Percentiles rank a stretch among this genome's conserved stretches.
phyloP scores from a whole-genome alignment of 2,888 invertebrate species.

The Helleia helle region DNA sequence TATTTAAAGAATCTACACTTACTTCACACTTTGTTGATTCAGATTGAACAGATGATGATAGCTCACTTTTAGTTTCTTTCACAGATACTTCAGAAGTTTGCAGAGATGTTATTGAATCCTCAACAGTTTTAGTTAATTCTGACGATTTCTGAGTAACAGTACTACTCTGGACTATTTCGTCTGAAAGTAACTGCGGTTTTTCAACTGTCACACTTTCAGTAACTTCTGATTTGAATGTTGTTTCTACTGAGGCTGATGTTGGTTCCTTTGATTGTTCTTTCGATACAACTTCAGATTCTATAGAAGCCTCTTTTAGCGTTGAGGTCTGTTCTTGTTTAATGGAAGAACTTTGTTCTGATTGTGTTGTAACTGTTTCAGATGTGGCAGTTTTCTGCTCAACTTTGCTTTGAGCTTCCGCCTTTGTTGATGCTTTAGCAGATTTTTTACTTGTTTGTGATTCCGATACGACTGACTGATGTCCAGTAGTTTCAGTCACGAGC shows the following conservation, averaged over 20 bases:
- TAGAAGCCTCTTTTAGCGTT: conserved; percentile 19
- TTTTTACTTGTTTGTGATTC: conserved; percentile 35
- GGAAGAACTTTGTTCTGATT: not conserved
- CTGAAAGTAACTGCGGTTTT: conserved; percentile 12
- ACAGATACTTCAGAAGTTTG: conserved; percentile 16
- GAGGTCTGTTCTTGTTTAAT: conserved; percentile 14
- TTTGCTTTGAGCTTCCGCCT: conserved; percentile 18
- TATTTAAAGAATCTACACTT: not conserved
- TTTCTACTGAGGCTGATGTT: conserved; percentile 16
- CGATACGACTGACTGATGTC: conserved; percentile 33
- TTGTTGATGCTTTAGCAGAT: conserved; percentile 18
- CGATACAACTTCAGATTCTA: conserved; percentile 20
- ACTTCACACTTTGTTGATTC: conserved; percentile 5
- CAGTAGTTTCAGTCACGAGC: conserved; percentile 37
- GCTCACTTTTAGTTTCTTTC: conserved; percentile 12
- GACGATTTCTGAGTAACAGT: not conserved
- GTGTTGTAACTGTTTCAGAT: no score
- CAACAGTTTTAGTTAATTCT: not conserved
- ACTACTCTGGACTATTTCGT: not conserved
- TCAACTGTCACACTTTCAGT: conserved; percentile 1
- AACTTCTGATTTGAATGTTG: conserved; percentile 4
- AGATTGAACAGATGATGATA: conserved; percentile 10
- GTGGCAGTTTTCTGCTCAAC: no score
- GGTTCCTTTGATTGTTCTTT: conserved; percentile 19
- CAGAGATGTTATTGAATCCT: not conserved